phyloP scores from a whole-genome alignment of 1,140 invertebrate genomes.

The Lordiphosa stackelbergi region DNA sequence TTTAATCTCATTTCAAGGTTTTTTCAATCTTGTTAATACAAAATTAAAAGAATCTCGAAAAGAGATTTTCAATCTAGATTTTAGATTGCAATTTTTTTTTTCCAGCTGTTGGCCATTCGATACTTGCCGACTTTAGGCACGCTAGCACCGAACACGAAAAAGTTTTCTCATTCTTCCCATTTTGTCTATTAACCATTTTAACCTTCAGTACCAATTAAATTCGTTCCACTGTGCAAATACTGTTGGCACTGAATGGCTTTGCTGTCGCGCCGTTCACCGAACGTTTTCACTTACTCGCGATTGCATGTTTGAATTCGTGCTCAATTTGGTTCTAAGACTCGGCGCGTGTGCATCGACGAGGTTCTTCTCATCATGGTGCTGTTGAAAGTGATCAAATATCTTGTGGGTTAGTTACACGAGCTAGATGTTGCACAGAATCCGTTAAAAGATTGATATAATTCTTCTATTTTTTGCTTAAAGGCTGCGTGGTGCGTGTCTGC shows the following conservation, averaged over 20 bases:
- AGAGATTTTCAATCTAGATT: no score
- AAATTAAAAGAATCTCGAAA: no score
- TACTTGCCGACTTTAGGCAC: no score
- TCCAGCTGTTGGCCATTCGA: no score
- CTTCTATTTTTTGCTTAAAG: constrained; percentile 27
- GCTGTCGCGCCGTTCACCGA: constrained; percentile 34
- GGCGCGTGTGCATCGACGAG: constrained; percentile 60
- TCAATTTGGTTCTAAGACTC: constrained; percentile 75
- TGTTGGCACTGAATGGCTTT: constrained; percentile 5
- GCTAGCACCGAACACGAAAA: no score
- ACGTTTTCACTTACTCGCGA: constrained; percentile 61
- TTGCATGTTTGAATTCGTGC: constrained; percentile 50
- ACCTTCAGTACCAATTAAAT: constrained; percentile 12
- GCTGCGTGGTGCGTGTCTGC: constrained; percentile 60
- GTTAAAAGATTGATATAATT: constrained; percentile 19
- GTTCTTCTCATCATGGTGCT: constrained; percentile 52
- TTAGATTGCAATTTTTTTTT: no score
- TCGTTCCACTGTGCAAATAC: constrained; percentile 41
- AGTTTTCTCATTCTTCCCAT: no score
- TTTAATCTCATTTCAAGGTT: no score
- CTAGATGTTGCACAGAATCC: background rate
- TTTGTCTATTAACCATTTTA: background rate
- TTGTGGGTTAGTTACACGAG: constrained; percentile 59
- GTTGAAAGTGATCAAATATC: constrained; percentile 69
- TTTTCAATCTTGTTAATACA: no score